Evolutionary conservation across 2,888 invertebrate species (phyloP), one percentile per base, ranked within the genome.

Genomic region (Corythucha ciliata): DNA sequence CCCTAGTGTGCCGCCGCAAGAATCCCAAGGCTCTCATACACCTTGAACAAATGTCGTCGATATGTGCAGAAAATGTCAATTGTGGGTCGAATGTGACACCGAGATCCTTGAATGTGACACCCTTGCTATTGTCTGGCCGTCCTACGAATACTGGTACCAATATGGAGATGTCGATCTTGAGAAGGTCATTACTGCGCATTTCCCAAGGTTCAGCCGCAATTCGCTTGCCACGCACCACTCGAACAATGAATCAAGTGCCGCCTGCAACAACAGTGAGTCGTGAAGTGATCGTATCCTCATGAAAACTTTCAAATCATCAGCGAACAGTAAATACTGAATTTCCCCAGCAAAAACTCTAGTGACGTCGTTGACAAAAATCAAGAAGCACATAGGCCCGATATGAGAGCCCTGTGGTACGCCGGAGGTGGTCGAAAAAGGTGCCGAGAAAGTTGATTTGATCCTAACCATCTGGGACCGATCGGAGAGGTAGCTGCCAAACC

Each of bases 351-450:
- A 36, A 8, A 36, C 22, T 22, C 20, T 21, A 5, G 37, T 22
- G 5, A 36, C 37, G 12, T 36, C 37, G 12, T 36, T 36, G 20
- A 36, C 14, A 12, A 36, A 36, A 10, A 14, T 16, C 37, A 36
- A 14, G 16, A 36, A 36, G 37, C 12, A 36, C 8, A 14, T 5
- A 36, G 16, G 37, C 3, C 16, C 37, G 16, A 36, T 12, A 22
- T 36, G 16, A 8, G 37, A 36, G 5, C 37, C 37, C 37, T 14
- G 37, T 21, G 20, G 37, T 36, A n/a, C n/a, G n/a, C n/a, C n/a
- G n/a, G n/a, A n/a, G n/a, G n/a, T n/a, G n/a, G n/a, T n/a, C n/a
- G n/a, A n/a, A n/a, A n/a, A n/a, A n/a, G n/a, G n/a, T n/a, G n/a
- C n/a, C n/a, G n/a, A n/a, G n/a, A n/a, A n/a, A n/a, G n/a, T n/a